Evolutionary conservation across 2,888 invertebrate species (phyloP).

Genomic region (Eustalomyia histrio): DNA sequence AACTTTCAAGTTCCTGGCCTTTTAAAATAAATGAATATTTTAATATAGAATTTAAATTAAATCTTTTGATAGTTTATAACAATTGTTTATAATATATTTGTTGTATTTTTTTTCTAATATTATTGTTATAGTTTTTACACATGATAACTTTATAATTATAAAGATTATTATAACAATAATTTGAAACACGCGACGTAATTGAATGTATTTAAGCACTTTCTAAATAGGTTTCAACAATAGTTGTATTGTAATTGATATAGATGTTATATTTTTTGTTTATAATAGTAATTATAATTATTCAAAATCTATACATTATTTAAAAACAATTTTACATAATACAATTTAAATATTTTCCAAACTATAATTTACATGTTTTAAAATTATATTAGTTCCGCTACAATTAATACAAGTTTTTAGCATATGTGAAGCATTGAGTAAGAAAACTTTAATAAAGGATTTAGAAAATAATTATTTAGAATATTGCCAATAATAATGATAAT

Average conservation of each 20-base stretch:
- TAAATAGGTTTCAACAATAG: constrained; percentile 29
- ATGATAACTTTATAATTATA: constrained; percentile 24
- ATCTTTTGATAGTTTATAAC: not conserved
- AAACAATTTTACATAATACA: not conserved
- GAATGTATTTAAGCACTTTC: constrained; percentile 5
- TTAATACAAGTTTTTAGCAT: no score
- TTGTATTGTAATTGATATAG: not conserved
- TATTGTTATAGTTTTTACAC: constrained; percentile 23
- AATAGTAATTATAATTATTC: not conserved
- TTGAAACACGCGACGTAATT: constrained; percentile 46
- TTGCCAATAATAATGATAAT: no score
- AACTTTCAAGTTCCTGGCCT: not conserved
- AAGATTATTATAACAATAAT: constrained; percentile 22
- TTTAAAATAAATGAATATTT: not conserved
- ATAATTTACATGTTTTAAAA: no score
- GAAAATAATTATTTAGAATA: no score
- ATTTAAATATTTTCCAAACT: no score
- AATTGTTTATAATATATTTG: not conserved
- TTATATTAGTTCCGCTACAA: no score
- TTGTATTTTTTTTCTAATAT: not conserved
- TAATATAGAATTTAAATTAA: not conserved
- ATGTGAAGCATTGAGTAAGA: no score
- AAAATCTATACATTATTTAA: not conserved
- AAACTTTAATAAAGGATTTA: no score
- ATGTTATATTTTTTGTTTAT: no score